These are phyloP conservation scores for Saxidomus purpurata DNA, from an alignment of 1,140 invertebrate species.

Conservation along the genomic window DNA sequence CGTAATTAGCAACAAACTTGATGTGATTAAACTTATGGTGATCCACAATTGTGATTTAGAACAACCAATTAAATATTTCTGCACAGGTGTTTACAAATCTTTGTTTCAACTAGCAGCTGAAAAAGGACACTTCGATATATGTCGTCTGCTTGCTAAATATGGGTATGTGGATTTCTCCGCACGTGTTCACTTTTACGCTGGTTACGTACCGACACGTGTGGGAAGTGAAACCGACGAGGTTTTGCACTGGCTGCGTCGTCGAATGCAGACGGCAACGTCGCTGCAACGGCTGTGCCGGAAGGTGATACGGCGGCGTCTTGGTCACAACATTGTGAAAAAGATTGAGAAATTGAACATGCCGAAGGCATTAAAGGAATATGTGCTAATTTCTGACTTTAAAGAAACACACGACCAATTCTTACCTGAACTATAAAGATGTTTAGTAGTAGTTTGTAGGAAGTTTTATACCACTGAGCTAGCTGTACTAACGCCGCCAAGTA, in stretches of 20 bases:
- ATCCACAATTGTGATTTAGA: conserved; percentile 85
- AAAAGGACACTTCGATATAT: conserved; percentile 84
- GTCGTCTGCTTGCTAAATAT: conserved; percentile 81
- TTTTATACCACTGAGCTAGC: too few species aligned
- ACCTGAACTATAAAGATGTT: conserved; percentile 8
- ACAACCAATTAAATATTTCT: conserved; percentile 84
- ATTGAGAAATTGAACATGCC: conserved; percentile 82
- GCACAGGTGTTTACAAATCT: conserved; percentile 84
- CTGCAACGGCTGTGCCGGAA: conserved; percentile 83
- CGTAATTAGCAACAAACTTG: conserved; percentile 84
- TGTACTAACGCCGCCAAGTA: neutral
- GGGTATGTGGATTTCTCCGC: conserved; percentile 83
- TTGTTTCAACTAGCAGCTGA: conserved; percentile 85
- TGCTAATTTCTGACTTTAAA: conserved; percentile 81
- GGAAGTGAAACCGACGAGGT: conserved; percentile 79
- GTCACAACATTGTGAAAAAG: conserved; percentile 80
- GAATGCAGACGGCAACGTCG: conserved; percentile 81
- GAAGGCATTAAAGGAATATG: conserved; percentile 83
- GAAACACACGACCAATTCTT: conserved; percentile 68
- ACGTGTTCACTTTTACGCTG: conserved; percentile 79
- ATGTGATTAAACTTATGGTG: conserved; percentile 83
- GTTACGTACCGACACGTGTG: conserved; percentile 78
- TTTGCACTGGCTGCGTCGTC: conserved; percentile 78
- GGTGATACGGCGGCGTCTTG: conserved; percentile 81
- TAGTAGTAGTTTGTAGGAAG: neutral